Base-by-base conservation (phyloP, 2,113 vertebrate genomes). In the Labrus mixtus region DNA sequence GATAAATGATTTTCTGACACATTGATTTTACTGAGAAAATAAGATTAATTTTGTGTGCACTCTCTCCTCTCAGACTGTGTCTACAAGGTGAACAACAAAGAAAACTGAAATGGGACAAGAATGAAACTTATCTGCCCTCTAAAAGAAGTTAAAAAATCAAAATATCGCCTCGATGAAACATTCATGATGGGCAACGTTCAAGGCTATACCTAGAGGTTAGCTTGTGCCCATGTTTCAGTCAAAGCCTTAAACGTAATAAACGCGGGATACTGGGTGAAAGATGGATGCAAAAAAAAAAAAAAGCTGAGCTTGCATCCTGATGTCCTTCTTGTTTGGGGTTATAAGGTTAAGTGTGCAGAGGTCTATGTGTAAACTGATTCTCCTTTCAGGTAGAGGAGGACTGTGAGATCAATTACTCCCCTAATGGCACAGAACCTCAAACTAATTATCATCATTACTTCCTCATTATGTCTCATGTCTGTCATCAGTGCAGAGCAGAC, bases 371-470 rank as follows among this genome's bases (percentile, higher is more conserved):
- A 41, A 29, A 41, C 63, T 78, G 66, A 84, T 86, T 79, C 73
- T 56, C 37, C 43, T 72, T 45, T 61, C 62, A 86, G 68, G 60
- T 73, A 71, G 41, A 67, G 8, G 41, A 69, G 10, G 46, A 77
- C 76, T 72, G 19, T 22, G 8, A 75, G 68, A 83, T 87, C 74
- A 84, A 86, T 90, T 88, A 79, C 48, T 0, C 63, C 54, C 59
- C 55, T 74, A 87, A 90, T 90, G 76, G 50, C 69, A 74, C 70
- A 79, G 45, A 87, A 71, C 59, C 50, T 74, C 57, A 19, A 23
- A 63, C 67, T 89, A 84, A 88, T 89, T 81, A 84, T 82, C 45
- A 76, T 83, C 46, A 83, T 91, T 78, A 85, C 68, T 77, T 67
- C 57, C 66, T 79, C 68, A 83, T 86, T 89, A 79, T 70, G 65